phyloP scores from a whole-genome alignment of 2,113 vertebrate genomes.

The Cinclus cinclus region DNA sequence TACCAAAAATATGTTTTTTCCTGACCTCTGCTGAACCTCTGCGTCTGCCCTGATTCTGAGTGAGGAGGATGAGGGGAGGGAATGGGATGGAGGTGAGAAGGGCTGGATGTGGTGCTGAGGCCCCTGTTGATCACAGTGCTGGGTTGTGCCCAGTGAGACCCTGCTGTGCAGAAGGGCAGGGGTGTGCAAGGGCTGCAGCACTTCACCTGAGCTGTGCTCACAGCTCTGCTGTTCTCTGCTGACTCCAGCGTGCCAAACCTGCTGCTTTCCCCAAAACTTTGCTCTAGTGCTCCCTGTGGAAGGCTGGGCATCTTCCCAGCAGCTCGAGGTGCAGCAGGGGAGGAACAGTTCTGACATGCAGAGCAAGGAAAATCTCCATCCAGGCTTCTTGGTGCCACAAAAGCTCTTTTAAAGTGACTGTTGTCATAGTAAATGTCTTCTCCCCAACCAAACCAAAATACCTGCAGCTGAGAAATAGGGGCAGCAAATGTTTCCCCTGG shows the following conservation, averaged over 20 bases:
- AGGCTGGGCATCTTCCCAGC: not conserved
- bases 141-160: accelerated
- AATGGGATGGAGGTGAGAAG: accelerated
- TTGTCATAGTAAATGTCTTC: not conserved
- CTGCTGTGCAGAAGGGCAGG: not conserved
- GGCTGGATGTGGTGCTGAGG: not conserved
- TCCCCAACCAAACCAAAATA: accelerated
- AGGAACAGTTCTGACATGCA: accelerated
- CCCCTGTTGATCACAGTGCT: accelerated
- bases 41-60: not conserved
- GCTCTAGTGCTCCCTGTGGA: not conserved
- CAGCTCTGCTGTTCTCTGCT: not conserved
- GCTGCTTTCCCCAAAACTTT: not conserved
- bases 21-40: not conserved
- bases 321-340: not conserved
- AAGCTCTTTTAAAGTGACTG: accelerated
- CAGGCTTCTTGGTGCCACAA: not conserved
- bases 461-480: accelerated
- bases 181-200: not conserved
- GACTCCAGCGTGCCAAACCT: accelerated
- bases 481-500: accelerated
- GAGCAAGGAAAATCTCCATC: not conserved
- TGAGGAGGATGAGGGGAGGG: not conserved
- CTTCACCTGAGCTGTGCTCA: accelerated
- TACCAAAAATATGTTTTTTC: not conserved